Evolutionary conservation across 2,888 invertebrate species (phyloP).

Genomic region (Yponomeuta plumbellus): DNA sequence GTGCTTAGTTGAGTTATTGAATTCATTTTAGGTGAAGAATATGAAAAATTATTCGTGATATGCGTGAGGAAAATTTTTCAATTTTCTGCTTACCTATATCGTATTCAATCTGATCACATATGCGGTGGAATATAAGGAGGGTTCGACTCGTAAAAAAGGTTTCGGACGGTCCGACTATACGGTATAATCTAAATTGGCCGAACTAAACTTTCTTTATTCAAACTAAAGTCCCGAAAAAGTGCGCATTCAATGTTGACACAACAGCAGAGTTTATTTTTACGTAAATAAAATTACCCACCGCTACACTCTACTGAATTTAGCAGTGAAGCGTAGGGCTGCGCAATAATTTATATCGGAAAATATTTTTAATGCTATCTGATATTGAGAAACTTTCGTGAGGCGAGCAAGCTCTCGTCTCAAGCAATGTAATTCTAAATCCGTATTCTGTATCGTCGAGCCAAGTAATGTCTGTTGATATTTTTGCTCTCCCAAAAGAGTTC

Average conservation of each 20-base stretch:
- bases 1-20: neutral
- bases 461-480: constrained; percentile 28
- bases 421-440: neutral
- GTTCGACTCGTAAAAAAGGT: constrained; percentile 27
- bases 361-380: neutral
- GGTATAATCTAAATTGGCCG: constrained; percentile 23
- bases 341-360: neutral
- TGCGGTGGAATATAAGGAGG: constrained; percentile 24
- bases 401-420: neutral
- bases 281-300: neutral
- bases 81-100: constrained; percentile 27
- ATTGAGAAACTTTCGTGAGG: neutral
- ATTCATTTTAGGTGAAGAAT: neutral
- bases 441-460: neutral
- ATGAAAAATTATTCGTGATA: constrained; percentile 15
- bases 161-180: constrained; percentile 22
- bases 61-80: constrained; percentile 17
- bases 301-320: neutral
- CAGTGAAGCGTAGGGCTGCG: too few relatives aligned
- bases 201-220: constrained; percentile 23
- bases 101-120: constrained; percentile 28
- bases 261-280: constrained; percentile 5
- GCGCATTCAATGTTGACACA: constrained; percentile 4
- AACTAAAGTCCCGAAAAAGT: constrained; percentile 13
- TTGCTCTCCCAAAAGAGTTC: constrained; percentile 47